A percentile compares a stretch with the other conserved stretches of the same genome.
These are phyloP conservation scores for Aporophyla nigra DNA, from an alignment of 2,888 invertebrate species.

Conservation along the genomic window DNA sequence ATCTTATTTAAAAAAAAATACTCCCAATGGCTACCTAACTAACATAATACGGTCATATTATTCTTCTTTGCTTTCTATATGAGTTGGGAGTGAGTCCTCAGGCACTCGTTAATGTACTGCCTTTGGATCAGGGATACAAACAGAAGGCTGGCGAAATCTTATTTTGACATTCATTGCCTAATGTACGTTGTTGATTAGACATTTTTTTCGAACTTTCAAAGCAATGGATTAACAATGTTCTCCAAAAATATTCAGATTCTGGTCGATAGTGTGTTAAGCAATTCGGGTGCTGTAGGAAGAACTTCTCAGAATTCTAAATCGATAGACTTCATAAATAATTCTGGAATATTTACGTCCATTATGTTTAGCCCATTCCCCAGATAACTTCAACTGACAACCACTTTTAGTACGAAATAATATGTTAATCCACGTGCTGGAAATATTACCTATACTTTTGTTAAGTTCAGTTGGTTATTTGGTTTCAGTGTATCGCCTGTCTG, in stretches of 20 bases:
- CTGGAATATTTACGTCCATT: background rate
- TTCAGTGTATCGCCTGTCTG: too few species aligned
- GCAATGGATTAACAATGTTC: too few species aligned
- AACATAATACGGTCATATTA: background rate
- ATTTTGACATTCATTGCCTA: too few species aligned
- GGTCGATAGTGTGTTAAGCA: too few species aligned
- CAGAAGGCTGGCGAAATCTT: too few species aligned
- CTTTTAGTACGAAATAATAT: background rate
- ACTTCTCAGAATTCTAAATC: background rate
- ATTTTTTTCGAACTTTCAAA: too few species aligned
- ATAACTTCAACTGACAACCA: background rate
- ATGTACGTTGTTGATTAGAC: too few species aligned
- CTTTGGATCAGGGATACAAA: background rate
- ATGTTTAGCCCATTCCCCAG: background rate
- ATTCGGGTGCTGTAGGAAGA: background rate
- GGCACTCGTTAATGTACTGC: background rate
- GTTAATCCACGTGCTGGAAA: background rate
- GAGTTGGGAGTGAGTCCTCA: background rate
- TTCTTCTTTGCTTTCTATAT: background rate
- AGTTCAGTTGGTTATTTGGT: background rate
- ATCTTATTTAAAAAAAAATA: conserved; percentile 4
- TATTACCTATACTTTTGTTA: background rate
- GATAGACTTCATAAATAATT: background rate
- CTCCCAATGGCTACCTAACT: background rate
- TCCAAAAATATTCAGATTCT: too few species aligned